Evolutionary conservation across 2,797 vertebrate genomes (phyloP), one percentile per base, ranked within the genome.

Genomic region (Enteromius argenteus): DNA sequence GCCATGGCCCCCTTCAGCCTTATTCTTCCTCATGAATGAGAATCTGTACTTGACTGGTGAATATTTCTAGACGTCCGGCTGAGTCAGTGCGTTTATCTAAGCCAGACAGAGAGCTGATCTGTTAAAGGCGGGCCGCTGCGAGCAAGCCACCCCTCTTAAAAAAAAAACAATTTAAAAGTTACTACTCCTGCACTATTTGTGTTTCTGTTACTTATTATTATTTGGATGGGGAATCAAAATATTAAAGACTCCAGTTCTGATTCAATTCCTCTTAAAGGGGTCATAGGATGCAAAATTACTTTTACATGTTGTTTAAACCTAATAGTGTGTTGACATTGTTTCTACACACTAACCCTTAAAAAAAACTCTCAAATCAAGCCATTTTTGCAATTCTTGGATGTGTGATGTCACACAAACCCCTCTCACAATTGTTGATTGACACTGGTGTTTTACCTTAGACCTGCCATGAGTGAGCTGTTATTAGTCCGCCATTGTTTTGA

Each of bases 1-100:
- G 78, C 85, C 87, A 86, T 51, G 81, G 60, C 82, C 23, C 85
- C 69, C 78, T 79, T 66, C 69, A 46, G n/a, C 39, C 60, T 79
- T 46, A 86, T 81, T 85, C 84, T 80, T 64, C 51, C 44, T 76
- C 42, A 46, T 86, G 76, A 86, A 87, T 84, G 46, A 79, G 81
- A 85, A 72, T 75, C 74, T 21, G 80, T 73, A 17, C 42, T 78
- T 21, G 15, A 37, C 23, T 74, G 53, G 68, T 51, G 67, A 80
- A 84, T 58, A 79, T 56, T 32, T 80, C 17, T 13, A 68, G 80
- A 79, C 51, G 23, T 56, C 86, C 67, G 77, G 51, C 83, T 72
- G 83, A 79, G 51, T 72, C 75, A 39, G 66, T 72, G 66, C 21
- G 4, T 69, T 71, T 72, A 60, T 71, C 53, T 79, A 23, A 78